Percentiles rank a stretch among this genome's conserved stretches.
phyloP scores from a whole-genome alignment of 1,140 invertebrate genomes.

The Euglossa dilemma region DNA sequence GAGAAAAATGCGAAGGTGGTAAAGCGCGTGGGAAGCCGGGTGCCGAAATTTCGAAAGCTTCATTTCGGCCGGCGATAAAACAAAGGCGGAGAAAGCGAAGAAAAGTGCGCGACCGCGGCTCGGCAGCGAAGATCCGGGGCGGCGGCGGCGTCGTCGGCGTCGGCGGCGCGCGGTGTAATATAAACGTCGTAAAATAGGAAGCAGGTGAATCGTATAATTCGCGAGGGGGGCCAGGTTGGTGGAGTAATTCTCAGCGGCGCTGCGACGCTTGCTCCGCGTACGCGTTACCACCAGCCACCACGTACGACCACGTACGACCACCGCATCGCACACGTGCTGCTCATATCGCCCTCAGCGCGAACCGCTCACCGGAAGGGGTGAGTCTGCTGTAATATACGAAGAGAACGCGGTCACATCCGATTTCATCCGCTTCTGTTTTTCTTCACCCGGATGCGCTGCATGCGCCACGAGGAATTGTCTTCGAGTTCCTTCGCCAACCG shows the following conservation, averaged over 20 bases:
- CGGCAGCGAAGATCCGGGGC: constrained; percentile 72
- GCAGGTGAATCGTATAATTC: constrained; percentile 83
- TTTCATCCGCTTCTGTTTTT: constrained; percentile 57
- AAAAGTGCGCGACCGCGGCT: constrained; percentile 66
- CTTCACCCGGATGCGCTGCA: constrained; percentile 29
- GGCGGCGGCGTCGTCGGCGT: too few species aligned
- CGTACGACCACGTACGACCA: constrained; percentile 69
- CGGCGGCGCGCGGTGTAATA: constrained; percentile 78
- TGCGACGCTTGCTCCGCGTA: constrained; percentile 58
- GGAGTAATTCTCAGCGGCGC: constrained; percentile 72
- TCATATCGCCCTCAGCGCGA: constrained; percentile 67
- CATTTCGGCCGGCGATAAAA: constrained; percentile 53
- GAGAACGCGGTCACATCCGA: constrained; percentile 63
- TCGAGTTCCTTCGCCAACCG: not conserved
- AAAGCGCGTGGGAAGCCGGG: not conserved
- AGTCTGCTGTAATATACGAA: constrained; percentile 55
- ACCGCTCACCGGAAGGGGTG: constrained; percentile 55
- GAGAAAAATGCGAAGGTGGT: not conserved
- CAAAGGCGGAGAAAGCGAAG: constrained; percentile 59
- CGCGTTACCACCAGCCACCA: constrained; percentile 62
- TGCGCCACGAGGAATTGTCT: constrained; percentile 5
- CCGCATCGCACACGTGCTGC: constrained; percentile 74
- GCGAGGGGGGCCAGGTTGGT: constrained; percentile 61
- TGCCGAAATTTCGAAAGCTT: constrained; percentile 47
- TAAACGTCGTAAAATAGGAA: constrained; percentile 83